These are phyloP conservation scores for Capricornis sumatraensis DNA, from an alignment of 2,113 vertebrate species.

Conservation along the genomic window DNA sequence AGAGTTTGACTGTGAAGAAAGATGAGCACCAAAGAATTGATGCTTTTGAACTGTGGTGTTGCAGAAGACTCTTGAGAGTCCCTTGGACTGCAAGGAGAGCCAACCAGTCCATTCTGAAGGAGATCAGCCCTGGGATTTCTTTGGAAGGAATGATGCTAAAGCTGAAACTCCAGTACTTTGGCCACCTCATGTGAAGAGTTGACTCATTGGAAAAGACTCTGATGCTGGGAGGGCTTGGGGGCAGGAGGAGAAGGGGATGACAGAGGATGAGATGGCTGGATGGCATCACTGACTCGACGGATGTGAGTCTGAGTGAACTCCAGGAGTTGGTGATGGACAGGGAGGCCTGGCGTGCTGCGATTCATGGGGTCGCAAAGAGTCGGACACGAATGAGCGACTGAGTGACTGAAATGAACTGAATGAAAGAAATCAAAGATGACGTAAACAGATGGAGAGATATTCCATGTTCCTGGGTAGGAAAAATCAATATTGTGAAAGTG, in stretches of 20 bases:
- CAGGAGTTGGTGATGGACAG: too few relatives aligned
- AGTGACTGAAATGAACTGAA: background rate
- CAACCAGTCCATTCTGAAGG: too few relatives aligned
- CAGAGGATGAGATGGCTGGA: too few relatives aligned
- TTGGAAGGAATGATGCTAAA: background rate
- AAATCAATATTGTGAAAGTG: background rate
- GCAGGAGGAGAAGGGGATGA: too few relatives aligned
- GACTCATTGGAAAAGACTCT: background rate
- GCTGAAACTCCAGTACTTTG: background rate
- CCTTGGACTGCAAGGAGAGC: conserved; percentile 42
- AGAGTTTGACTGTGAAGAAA: too few relatives aligned
- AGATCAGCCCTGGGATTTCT: too few relatives aligned
- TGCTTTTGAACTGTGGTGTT: too few relatives aligned
- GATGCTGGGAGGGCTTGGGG: too few relatives aligned
- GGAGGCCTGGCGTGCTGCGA: background rate
- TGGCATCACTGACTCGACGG: too few relatives aligned
- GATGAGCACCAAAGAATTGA: too few relatives aligned
- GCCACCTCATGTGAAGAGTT: background rate
- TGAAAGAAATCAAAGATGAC: background rate
- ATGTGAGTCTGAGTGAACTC: too few relatives aligned
- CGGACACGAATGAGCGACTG: background rate
- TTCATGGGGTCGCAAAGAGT: background rate
- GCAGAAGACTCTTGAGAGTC: too few relatives aligned
- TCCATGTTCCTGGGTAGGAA: background rate
- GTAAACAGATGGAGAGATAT: background rate